Evolutionary conservation across 2,888 invertebrate species (phyloP), one percentile per base, ranked within the genome.

Genomic region (Rugalucina vietnamica): DNA sequence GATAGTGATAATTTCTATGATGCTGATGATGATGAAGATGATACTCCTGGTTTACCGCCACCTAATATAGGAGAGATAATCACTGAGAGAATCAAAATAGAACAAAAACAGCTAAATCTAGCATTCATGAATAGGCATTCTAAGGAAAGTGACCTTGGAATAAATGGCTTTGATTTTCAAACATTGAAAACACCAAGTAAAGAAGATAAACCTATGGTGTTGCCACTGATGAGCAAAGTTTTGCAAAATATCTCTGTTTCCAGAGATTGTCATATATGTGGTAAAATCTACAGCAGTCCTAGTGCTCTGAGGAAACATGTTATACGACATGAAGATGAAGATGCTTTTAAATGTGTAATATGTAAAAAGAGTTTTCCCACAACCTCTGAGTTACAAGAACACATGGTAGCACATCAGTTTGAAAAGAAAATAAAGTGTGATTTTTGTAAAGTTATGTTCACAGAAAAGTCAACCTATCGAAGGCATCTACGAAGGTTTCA

Each of bases 401-500:
- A 65, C 34, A 65, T 65, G 65, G 2, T 32, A 34, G 65, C 65
- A 32, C 65, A 65, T 34, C 32, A 65, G 34, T 65, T 65, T 65
- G 65, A 65, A 18, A 65, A 65, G 34, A 65, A 65, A 18, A 65
- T 65, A 2, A 82, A 71, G 50, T 87, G 87, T 83, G 76, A 79
- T 24, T 36, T 79, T n/a, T 87, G 87, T 73, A 34, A 60, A 27
- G 76, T 81, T n/a, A 81, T 79, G 27, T 87, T 87, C 37, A 73
- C 87, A 4, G 87, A 87, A 72, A 83, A 85, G 37, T 83, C 85
- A 10, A 85, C 87, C 1, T 72, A 49, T 24, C 37, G 72, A n/a
- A 74, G 88, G 32, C 88, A 88, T 80, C 73, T 88, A 27, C 70
- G 88, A 60, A 78, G 79, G 29, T 76, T 74, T 21, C 88, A 88